Evolutionary conservation across 2,113 vertebrate genomes (phyloP), one percentile per base, ranked within the genome.

Genomic region (Lophius piscatorius): DNA sequence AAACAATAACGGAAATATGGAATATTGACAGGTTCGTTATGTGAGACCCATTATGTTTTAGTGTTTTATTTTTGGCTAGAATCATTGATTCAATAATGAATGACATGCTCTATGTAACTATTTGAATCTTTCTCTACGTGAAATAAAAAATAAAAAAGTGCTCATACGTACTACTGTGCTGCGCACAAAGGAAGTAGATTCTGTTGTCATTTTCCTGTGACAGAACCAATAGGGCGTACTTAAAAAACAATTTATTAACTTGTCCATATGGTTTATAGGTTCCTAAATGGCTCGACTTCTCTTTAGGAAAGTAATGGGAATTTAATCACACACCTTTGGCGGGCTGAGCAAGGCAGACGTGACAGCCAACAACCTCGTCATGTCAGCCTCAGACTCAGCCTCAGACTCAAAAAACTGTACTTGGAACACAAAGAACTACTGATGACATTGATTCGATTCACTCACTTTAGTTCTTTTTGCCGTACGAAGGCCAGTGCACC

Each of bases 371-470:
- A 83, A 69, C 68, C 76, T 84, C 78, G 82, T 87, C 81, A 78
- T 79, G 74, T 79, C 76, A 70, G 54, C 56, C 59, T 28, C 44
- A 58, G 63, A 67, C 78, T 74, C 42, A 36, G 76, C n/a, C n/a
- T n/a, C n/a, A n/a, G n/a, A n/a, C n/a, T n/a, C n/a, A 45, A 79
- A 59, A 79, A 54, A 57, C 65, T 85, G 84, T 62, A 84, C 84
- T 88, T 87, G 87, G 85, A 85, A 73, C 78, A 79, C 74, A 76
- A 82, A 87, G 80, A 73, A 81, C 63, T 71, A 51, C 75, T 50
- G 66, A 82, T 76, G 79, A 74, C 85, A 84, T 63, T 60, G 71
- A 79, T 75, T 87, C 52, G 68, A 57, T 80, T 76, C 49, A 70
- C 36, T 72, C 71, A 63, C 60, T 67, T 44, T 59, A 20, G 45